Evolutionary conservation across 2,888 invertebrate species (phyloP), one percentile per base, ranked within the genome.

Genomic region (Synergus japonicus): DNA sequence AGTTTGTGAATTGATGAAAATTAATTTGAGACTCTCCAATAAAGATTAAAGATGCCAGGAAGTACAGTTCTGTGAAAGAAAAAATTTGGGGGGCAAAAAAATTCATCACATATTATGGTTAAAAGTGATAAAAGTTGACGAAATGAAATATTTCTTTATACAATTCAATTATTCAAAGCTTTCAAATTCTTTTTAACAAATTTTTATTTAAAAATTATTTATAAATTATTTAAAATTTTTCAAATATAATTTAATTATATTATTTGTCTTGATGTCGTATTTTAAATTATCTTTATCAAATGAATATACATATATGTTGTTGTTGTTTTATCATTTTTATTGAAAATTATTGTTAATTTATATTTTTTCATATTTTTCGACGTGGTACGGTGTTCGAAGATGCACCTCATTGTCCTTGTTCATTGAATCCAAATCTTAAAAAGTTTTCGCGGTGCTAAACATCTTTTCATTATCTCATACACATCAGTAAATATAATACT

Each of bases 401-500:
- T 58, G n/a, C 73, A 58, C 49, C 49, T 73, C 73, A 73, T 73
- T 41, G 15, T 69, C 46, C n/a, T 73, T 29, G 29, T 29, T 63
- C 63, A 44, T 67, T 67, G 7, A 12, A 73, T 54, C 37, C 12
- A 73, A 73, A 54, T 9, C 37, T 58, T 65, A 44, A 66, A 69
- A 37, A 37, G 37, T 37, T 37, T 29, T 63, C 22, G 76, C 78
- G 76, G 77, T 66, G 63, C 58, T 64, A 7, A 54, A 22, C 37
- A 66, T 77, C 43, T 58, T 76, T 77, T 73, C 46, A 78, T 77
- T 29, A 29, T 49, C 15, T 73, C 49, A 77, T 67, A 76, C 79
- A 67, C 81, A 54, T 64, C 67, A 54, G 58, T 78, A 58, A 63
- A 82, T 73, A 29, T 73, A 73, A 54, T 78, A 82, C 82, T 83